A percentile compares a stretch with the other conserved stretches of the same genome.
Evolutionary conservation across 2,797 vertebrate genomes (phyloP).

Genomic region (Onychomys arenicola): DNA sequence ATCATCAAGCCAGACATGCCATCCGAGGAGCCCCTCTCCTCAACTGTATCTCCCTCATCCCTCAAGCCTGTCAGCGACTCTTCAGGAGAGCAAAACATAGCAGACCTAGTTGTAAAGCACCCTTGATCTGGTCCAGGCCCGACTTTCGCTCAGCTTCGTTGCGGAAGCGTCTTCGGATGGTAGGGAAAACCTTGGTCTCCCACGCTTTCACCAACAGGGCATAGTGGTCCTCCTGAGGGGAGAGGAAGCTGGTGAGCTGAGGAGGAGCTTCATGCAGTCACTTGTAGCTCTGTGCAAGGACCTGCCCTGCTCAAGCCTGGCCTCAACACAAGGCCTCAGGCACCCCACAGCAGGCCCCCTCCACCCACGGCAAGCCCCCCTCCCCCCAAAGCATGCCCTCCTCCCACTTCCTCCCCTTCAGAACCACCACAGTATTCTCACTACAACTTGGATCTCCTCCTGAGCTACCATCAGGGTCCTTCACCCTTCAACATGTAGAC

Average conservation of each 20-base stretch:
- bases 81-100: neutral
- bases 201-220: slow-evolving; percentile 98
- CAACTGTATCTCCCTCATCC: neutral
- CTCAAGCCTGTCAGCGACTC: neutral
- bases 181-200: slow-evolving; percentile 99
- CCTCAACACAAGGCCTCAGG: neutral
- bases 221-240: slow-evolving; percentile 96
- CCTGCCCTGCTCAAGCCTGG: neutral
- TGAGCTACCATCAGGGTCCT: neutral
- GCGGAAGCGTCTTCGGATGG: slow-evolving; percentile 98
- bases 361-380: neutral
- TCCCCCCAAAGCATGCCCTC: no score
- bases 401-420: neutral
- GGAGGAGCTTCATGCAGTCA: neutral
- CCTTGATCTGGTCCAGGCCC: slow-evolving; percentile 98
- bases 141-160: slow-evolving; percentile 99
- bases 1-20: neutral
- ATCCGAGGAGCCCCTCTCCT: neutral
- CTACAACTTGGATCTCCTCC: neutral
- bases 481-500: neutral
- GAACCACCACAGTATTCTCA: neutral
- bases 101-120: slow-evolving; percentile 97
- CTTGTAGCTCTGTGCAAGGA: neutral
- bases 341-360: neutral
- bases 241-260: neutral